phyloP scores from a whole-genome alignment of 2,888 invertebrate genomes.

The Anoplius nigerrimus region DNA sequence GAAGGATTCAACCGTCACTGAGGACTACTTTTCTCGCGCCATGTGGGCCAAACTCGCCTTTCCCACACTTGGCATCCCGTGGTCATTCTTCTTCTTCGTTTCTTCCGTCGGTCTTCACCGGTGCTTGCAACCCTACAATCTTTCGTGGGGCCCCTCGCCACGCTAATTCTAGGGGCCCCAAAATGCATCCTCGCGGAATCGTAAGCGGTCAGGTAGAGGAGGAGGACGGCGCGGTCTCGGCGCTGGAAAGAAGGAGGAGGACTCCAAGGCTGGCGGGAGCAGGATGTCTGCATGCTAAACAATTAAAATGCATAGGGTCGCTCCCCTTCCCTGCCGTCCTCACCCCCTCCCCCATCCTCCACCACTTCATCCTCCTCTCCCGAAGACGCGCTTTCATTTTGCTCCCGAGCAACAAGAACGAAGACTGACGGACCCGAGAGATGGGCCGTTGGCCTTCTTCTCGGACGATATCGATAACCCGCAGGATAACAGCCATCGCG shows the following conservation, averaged over 20 bases:
- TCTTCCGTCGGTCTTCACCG: constrained; percentile 41
- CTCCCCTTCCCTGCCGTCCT: too few species aligned
- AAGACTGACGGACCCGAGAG: too few species aligned
- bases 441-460: too few species aligned
- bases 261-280: constrained; percentile 25
- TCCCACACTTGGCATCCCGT: constrained; percentile 64
- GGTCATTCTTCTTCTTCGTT: constrained; percentile 52
- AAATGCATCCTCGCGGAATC: constrained; percentile 63
- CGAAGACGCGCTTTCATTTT: too few species aligned
- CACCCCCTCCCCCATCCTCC: not conserved
- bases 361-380: not conserved
- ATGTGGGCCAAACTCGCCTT: constrained; percentile 60
- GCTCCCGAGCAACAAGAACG: too few species aligned
- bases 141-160: constrained; percentile 59
- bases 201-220: constrained; percentile 41
- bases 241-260: constrained; percentile 18
- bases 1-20: too few species aligned
- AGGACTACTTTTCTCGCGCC: constrained; percentile 46
- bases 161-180: constrained; percentile 67
- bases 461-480: too few species aligned
- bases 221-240: constrained; percentile 33
- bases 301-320: constrained; percentile 57
- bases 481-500: too few species aligned
- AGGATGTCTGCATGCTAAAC: constrained; percentile 45
- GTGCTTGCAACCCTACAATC: constrained; percentile 65